Base-by-base conservation (phyloP, 2,113 vertebrate genomes). In the Sapayoa aenigma region DNA sequence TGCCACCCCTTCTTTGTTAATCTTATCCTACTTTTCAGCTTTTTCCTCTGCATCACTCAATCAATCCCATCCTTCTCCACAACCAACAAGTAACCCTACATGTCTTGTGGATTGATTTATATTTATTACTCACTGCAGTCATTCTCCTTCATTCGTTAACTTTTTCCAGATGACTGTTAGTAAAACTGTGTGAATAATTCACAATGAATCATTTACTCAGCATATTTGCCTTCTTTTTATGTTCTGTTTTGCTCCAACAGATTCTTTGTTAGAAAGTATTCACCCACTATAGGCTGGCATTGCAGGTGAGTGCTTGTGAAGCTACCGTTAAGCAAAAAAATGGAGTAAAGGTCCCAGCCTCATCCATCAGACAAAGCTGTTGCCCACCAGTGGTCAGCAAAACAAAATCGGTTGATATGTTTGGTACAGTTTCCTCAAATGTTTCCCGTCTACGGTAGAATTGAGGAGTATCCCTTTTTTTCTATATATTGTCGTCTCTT, bases 131-230 rank as follows among this genome's bases (percentile, higher is more conserved):
- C 60, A 46, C 31, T 95, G 84, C 80, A 89, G 22, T 87, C 41
- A 62, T 62, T 67, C 13, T 41, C 33, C 52, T 84, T 86, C 27
- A 59, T 90, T 92, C 77, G 42, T 52, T 94, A 91, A 94, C 23
- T 89, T 89, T 79, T 95, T 87, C 88, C 89, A 97, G 66, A 95
- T 93, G 92, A 84, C 60, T 75, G 25, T 84, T 53, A 87, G 60
- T 79, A 92, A 89, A 92, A 56, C 31, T 11, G 31, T 27, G 47
- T 55, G 73, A 89, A 81, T 74, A 84, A 73, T 33, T 66, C 74
- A 69, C 44, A 87, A 71, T 52, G 41, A 75, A 79, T n/a, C 86
- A 74, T 94, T 78, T 91, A 65, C 28, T 82, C 20, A 14, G 49
- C 6, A 90, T 72, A 65, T 90, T 30, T 68, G 58, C 52, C 31